Percentiles rank a stretch among this genome's conserved stretches.
These are phyloP conservation scores for Apis laboriosa DNA, from an alignment of 1,140 invertebrate species.

Conservation along the genomic window DNA sequence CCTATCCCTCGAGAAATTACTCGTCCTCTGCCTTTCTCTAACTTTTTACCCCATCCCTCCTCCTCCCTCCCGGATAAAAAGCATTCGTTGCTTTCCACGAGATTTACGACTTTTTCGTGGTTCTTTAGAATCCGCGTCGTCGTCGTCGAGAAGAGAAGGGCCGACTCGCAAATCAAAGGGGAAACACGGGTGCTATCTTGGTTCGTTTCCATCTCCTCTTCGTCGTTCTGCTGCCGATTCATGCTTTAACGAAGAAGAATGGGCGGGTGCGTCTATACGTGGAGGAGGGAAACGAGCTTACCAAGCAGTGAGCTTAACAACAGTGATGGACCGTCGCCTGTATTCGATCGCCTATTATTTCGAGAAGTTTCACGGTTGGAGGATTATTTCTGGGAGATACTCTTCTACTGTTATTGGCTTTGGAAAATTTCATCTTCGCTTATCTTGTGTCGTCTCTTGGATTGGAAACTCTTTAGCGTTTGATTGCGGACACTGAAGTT, in stretches of 20 bases:
- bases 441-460: not conserved
- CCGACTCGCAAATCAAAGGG: not conserved
- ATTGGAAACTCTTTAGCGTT: too few species aligned
- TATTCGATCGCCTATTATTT: conserved; percentile 1
- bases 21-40: not conserved
- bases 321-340: not conserved
- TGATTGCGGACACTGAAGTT: not conserved
- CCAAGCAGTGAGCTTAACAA: too few species aligned
- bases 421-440: not conserved
- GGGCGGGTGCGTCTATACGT: not conserved
- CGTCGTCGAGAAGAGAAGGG: not conserved
- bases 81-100: conserved; percentile 34
- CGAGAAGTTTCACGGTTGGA: not conserved
- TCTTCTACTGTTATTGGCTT: not conserved
- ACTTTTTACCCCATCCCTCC: not conserved
- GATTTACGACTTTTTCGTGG: conserved; percentile 54
- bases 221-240: not conserved
- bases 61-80: conserved; percentile 3
- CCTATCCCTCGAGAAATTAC: conserved; percentile 58
- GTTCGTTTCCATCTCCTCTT: not conserved
- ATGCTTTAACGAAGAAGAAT: conserved; percentile 42
- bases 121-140: conserved; percentile 26
- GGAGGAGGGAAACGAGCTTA: not conserved
- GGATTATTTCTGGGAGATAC: too few species aligned
- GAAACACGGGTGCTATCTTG: not conserved